A percentile compares a stretch with the other conserved stretches of the same genome.
These are phyloP conservation scores for Drosophila murphyi DNA, from an alignment of 1,140 invertebrate species.

Conservation along the genomic window DNA sequence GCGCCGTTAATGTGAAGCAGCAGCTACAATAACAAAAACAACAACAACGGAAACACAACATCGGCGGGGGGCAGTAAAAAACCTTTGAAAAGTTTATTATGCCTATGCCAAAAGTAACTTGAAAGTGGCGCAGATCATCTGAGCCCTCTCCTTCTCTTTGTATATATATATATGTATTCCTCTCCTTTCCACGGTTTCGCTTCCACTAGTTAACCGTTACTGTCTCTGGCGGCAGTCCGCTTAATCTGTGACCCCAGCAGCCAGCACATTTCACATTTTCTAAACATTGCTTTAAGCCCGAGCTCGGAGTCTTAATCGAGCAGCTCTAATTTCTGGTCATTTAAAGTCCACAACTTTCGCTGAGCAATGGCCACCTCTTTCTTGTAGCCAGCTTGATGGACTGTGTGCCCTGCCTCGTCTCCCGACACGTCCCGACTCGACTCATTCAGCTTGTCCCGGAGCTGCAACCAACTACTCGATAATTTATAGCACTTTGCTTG, in stretches of 20 bases:
- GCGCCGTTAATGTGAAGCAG: conserved; percentile 44
- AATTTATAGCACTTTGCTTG: conserved; percentile 78
- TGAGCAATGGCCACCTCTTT: conserved; percentile 41
- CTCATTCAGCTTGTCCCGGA: neutral
- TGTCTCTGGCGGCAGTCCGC: neutral
- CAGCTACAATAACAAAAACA: conserved; percentile 26
- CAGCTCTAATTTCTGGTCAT: conserved; percentile 15
- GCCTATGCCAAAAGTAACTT: conserved; percentile 35
- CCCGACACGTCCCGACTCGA: neutral
- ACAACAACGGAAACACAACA: conserved; percentile 3
- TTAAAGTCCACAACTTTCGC: conserved; percentile 29
- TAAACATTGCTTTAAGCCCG: conserved; percentile 16
- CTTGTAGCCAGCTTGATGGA: conserved; percentile 48
- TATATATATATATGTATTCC: neutral
- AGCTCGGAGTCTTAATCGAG: neutral
- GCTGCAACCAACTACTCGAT: conserved; percentile 72
- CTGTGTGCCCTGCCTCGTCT: conserved; percentile 18
- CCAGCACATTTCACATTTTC: conserved; percentile 22
- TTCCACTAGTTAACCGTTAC: neutral
- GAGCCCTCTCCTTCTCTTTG: neutral
- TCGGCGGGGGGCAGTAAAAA: conserved; percentile 3
- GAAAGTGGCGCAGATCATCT: conserved; percentile 39
- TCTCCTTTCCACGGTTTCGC: neutral
- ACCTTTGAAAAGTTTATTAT: conserved; percentile 31
- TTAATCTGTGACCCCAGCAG: conserved; percentile 12